phyloP scores from a whole-genome alignment of 2,888 invertebrate species.

The Spisula solida region DNA sequence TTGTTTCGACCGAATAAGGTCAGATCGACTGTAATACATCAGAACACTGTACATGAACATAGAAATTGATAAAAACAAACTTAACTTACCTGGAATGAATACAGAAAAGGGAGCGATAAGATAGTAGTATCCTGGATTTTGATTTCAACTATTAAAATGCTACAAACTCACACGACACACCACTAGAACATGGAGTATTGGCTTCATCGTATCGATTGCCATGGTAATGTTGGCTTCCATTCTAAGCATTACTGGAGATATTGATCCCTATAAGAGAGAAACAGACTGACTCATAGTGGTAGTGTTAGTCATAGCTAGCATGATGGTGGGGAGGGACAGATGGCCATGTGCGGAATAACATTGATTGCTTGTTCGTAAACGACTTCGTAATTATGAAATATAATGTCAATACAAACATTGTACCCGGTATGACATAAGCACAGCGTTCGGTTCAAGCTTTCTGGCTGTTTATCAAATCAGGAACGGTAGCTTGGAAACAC shows the following conservation, averaged over 20 bases:
- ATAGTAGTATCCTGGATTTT: background rate
- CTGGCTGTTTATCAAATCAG: no score
- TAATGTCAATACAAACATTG: no score
- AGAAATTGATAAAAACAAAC: background rate
- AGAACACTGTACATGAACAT: no score
- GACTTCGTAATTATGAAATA: no score
- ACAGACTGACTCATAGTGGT: background rate
- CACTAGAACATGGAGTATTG: conserved; percentile 11
- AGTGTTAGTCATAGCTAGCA: conserved; percentile 15
- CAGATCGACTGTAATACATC: no score
- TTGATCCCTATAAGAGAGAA: background rate
- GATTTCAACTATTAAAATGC: background rate
- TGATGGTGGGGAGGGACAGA: background rate
- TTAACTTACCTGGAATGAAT: background rate
- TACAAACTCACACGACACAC: background rate
- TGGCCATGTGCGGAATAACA: background rate
- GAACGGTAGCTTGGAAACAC: no score
- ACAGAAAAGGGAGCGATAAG: background rate
- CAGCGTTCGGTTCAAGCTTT: no score
- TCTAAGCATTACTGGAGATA: background rate
- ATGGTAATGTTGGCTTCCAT: conserved; percentile 2
- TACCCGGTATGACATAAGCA: no score
- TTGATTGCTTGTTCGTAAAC: background rate
- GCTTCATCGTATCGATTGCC: background rate
- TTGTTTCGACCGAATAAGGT: no score